A percentile compares a stretch with the other conserved stretches of the same genome.
These are phyloP conservation scores for Archocentrus centrarchus DNA, from an alignment of 2,113 vertebrate genomes.

Conservation along the genomic window DNA sequence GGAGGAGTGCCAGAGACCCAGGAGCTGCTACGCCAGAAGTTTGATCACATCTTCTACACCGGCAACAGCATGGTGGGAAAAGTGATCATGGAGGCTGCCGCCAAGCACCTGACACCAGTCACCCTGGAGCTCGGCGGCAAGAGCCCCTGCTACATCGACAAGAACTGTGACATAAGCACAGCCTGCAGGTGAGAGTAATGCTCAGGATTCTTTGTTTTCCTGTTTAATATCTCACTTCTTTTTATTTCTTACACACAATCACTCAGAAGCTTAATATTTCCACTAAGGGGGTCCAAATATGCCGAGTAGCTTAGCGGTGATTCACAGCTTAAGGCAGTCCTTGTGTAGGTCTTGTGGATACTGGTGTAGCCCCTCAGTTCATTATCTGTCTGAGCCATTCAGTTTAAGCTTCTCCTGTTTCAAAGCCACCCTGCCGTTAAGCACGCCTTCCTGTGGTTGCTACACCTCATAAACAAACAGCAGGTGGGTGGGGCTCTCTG, in stretches of 20 bases:
- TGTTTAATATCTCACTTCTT: background rate
- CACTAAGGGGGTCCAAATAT: background rate
- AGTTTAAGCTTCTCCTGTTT: background rate
- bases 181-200: constrained; percentile 86
- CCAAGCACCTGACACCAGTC: constrained; percentile 90
- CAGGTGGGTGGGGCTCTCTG: accelerated
- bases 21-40: constrained; percentile 86
- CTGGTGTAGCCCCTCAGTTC: background rate
- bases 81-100: constrained; percentile 89
- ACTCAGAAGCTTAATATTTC: background rate
- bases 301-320: background rate
- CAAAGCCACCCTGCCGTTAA: background rate
- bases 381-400: background rate
- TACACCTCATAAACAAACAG: background rate
- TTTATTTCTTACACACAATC: background rate
- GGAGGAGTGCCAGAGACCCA: constrained; percentile 90
- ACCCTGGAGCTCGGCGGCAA: constrained; percentile 95
- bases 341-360: background rate
- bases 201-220: background rate
- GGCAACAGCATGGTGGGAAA: constrained; percentile 86
- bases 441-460: background rate
- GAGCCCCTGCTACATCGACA: constrained; percentile 94
- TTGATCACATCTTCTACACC: constrained; percentile 94
- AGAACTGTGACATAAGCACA: constrained; percentile 85
- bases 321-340: background rate